Base-by-base conservation (phyloP, 2,113 vertebrate species). In the Planiliza haematocheilus region DNA sequence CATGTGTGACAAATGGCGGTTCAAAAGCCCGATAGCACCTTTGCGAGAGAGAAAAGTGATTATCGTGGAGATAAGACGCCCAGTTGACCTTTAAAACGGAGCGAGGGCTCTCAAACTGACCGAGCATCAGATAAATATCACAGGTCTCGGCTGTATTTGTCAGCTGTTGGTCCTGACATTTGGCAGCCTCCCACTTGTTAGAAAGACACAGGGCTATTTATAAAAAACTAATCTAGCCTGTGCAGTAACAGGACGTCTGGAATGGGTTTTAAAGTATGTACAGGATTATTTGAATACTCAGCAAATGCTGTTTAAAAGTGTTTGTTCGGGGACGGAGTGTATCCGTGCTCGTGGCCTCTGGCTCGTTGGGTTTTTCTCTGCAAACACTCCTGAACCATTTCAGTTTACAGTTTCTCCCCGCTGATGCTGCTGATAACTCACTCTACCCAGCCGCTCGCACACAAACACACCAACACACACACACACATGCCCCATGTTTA, bases 161-260 rank as follows among this genome's bases (percentile, higher is more conserved):
- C 83, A 79, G 81, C 59, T 75, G 74, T 70, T 83, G 69, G 60
- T 70, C 55, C 49, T 86, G 85, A 89, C 87, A 86, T 87, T 89
- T 90, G 74, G 61, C 81, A 75, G 61, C 58, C 70, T 62, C 75
- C 50, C 66, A 61, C 82, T 52, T 71, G 64, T 70, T 57, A 70
- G 61, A 70, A 30, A 55, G 64, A 75, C 58, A 8, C 12, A 34
- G 20, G 46, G 80, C 70, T 75, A 16, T 79, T 71, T 42, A 49
- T 57, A 61, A 30, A 30, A 14, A 37, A 49, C 18, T 38, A 18
- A 51, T 39, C 18, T 43, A 38, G 21, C 17, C 39, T 52, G 30
- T 48, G 24, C 51, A 57, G 5, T 21, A 65, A 46, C 36, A 51
- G 8, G 39, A 67, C 53, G 36, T 5, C 17, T 39, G 38, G n/a